Conservation (phyloP, 2,888 invertebrate species). For the Euproctis similis region DNA sequence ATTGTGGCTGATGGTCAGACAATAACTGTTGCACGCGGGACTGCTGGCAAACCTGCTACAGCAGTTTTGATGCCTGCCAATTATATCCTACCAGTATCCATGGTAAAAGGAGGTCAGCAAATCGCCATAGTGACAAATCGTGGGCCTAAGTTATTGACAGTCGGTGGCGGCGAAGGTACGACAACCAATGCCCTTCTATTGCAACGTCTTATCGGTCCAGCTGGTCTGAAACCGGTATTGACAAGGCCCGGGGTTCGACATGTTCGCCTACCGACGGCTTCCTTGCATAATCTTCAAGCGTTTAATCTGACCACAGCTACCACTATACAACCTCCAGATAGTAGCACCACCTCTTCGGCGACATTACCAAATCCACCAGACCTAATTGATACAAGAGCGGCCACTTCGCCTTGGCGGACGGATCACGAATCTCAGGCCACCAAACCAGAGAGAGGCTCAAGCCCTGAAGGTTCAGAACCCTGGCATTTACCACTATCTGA, state of each 20-base stretch:
- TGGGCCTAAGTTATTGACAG: conserved; percentile 73
- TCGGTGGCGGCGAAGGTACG: conserved; percentile 58
- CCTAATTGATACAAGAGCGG: conserved; percentile 50
- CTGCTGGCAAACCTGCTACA: conserved; percentile 78
- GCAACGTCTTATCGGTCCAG: conserved; percentile 80
- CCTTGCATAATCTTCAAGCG: conserved; percentile 61
- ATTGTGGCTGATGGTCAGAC: conserved; percentile 80
- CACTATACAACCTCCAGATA: conserved; percentile 42
- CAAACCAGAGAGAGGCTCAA: conserved; percentile 52
- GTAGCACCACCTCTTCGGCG: conserved; percentile 48
- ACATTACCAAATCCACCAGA: conserved; percentile 54
- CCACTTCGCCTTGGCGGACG: conserved; percentile 51
- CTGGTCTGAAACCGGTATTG: conserved; percentile 72
- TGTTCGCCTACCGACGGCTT: conserved; percentile 60
- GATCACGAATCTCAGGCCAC: conserved; percentile 43
- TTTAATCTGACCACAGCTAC: conserved; percentile 51
- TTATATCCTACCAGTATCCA: conserved; percentile 81
- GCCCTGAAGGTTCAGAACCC: conserved; percentile 59
- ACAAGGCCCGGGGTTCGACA: conserved; percentile 75
- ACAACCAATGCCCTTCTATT: conserved; percentile 79
- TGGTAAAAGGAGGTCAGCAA: conserved; percentile 83
- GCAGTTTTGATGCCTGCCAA: conserved; percentile 83
- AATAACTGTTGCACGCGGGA: conserved; percentile 76
- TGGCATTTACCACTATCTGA: conserved; percentile 59
- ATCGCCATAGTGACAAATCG: conserved; percentile 83